phyloP scores from a whole-genome alignment of 2,797 vertebrate genomes.

The Rachycentron canadum region DNA sequence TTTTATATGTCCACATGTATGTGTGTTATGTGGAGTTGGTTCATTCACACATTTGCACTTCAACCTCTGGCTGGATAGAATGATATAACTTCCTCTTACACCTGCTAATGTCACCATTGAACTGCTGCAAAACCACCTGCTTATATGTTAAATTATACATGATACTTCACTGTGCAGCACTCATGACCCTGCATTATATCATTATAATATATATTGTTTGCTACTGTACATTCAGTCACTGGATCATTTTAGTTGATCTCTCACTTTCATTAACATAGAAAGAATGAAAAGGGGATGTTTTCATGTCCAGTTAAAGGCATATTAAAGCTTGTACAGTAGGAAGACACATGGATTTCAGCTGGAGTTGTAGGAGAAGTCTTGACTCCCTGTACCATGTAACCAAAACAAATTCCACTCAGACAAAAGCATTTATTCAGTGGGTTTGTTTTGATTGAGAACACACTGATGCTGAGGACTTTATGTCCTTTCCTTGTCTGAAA shows the following conservation, averaged over 20 bases:
- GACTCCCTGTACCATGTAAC: constrained; percentile 3
- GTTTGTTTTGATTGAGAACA: constrained; percentile 52
- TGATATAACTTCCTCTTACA: background rate
- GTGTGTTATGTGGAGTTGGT: background rate
- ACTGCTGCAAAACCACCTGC: constrained; percentile 28
- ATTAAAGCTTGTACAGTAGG: background rate
- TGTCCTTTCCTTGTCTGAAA: constrained; percentile 13
- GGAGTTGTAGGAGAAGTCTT: background rate
- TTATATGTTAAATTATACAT: constrained; percentile 28
- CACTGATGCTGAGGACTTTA: constrained; percentile 10
- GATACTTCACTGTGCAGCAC: constrained; percentile 11
- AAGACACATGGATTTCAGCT: constrained; percentile 6
- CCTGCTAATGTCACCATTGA: background rate
- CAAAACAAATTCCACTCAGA: constrained; percentile 32
- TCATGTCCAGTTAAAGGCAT: background rate
- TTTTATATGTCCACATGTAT: background rate
- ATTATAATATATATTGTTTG: background rate
- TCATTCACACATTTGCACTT: constrained; percentile 34
- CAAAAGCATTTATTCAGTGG: constrained; percentile 30
- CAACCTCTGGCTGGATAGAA: constrained; percentile 16
- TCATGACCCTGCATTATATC: background rate
- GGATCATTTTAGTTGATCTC: background rate
- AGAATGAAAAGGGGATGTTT: constrained; percentile 2
- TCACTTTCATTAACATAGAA: background rate
- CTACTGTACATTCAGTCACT: background rate